Conservation (phyloP, 2,797 vertebrate genomes). For the Taeniopygia guttata region DNA sequence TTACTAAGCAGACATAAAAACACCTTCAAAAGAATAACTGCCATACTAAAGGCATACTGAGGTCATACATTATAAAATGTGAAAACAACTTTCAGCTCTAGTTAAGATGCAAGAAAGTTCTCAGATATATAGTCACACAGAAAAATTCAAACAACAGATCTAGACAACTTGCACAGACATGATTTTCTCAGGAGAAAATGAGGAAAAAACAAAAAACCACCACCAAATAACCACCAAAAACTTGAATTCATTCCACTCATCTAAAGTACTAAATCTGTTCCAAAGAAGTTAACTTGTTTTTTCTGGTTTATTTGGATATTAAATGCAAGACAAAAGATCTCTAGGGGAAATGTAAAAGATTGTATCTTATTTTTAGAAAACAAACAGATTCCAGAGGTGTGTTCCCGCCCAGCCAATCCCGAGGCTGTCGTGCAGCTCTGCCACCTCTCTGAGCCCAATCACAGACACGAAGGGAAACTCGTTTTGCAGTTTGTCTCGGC, state of each 20-base stretch:
- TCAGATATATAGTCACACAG: neutral
- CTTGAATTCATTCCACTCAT: neutral
- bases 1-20: neutral
- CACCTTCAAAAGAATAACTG: neutral
- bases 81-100: constrained; percentile 5
- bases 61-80: neutral
- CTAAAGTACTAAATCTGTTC: neutral
- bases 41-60: too few species aligned
- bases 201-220: neutral
- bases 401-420: constrained; percentile 79
- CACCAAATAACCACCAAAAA: neutral
- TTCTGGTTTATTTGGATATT: constrained; percentile 22
- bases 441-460: constrained; percentile 68
- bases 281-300: constrained; percentile 20
- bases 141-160: neutral
- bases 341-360: neutral
- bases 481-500: constrained; percentile 30
- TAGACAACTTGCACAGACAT: neutral
- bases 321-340: constrained; percentile 41
- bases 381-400: constrained; percentile 87
- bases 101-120: neutral
- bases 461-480: neutral
- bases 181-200: neutral
- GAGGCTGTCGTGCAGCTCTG: constrained; percentile 30
- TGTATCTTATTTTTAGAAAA: constrained; percentile 50